Percentiles rank a stretch among this genome's conserved stretches.
phyloP scores from a whole-genome alignment of 2,113 vertebrate species.

The Crotophaga sulcirostris region DNA sequence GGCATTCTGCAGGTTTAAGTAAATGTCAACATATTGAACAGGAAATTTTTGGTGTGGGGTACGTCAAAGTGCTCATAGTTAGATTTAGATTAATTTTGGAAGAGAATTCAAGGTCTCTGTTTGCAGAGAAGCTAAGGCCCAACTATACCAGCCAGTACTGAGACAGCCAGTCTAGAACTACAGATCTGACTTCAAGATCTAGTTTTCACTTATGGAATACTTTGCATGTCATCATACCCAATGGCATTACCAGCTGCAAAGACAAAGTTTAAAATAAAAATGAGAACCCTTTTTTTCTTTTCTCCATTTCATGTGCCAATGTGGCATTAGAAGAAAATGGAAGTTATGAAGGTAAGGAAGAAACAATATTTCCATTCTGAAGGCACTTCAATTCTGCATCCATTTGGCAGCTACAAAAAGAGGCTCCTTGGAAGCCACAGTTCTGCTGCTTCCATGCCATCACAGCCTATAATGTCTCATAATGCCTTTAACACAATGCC shows the following conservation, averaged over 20 bases:
- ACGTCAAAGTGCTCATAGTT: neutral
- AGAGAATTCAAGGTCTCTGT: neutral
- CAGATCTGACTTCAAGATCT: neutral
- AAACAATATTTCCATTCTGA: conserved; percentile 3
- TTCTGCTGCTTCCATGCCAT: neutral
- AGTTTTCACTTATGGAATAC: neutral
- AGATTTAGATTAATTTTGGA: neutral
- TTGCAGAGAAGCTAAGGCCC: neutral
- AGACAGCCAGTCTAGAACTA: neutral
- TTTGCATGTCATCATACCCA: neutral
- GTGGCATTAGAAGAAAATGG: neutral
- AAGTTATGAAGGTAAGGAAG: neutral
- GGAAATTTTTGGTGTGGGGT: neutral
- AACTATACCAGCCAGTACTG: neutral
- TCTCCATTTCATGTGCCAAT: neutral
- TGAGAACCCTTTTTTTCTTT: neutral
- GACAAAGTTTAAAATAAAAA: neutral
- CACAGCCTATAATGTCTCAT: neutral
- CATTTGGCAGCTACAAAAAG: neutral
- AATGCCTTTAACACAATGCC: neutral
- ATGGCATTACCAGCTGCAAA: neutral
- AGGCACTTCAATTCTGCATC: neutral
- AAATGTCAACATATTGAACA: neutral
- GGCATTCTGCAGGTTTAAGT: neutral
- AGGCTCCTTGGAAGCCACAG: neutral